These are phyloP conservation scores for Meloidogyne exigua DNA, from an alignment of 1,140 invertebrate genomes.

Conservation along the genomic window DNA sequence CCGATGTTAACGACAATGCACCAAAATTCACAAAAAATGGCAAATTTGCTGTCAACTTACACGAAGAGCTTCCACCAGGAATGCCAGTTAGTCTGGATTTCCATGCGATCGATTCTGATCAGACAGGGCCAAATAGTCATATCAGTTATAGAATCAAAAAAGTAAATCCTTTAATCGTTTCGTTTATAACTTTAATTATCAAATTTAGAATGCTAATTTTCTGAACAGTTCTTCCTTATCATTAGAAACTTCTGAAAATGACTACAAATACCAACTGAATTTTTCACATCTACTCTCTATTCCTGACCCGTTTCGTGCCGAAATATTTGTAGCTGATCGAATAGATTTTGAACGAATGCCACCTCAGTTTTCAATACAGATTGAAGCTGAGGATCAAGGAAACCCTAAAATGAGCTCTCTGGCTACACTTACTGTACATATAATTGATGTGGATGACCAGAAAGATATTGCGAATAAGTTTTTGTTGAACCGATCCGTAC, in stretches of 20 bases:
- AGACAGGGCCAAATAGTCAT: constrained; percentile 87
- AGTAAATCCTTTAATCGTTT: background rate
- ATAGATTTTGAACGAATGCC: constrained; percentile 50
- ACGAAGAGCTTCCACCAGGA: constrained; percentile 76
- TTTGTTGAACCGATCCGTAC: background rate
- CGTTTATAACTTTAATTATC: background rate
- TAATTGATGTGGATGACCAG: constrained; percentile 48
- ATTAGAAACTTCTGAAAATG: background rate
- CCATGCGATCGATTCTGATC: constrained; percentile 80
- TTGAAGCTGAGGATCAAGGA: constrained; percentile 53
- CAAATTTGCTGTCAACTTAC: constrained; percentile 84
- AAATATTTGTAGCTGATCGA: constrained; percentile 39
- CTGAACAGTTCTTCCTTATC: background rate
- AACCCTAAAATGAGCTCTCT: constrained; percentile 31
- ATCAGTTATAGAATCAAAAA: constrained; percentile 74
- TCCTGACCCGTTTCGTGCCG: constrained; percentile 44
- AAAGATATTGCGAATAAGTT: no score
- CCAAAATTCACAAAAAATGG: constrained; percentile 80
- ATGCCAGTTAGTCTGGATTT: constrained; percentile 81
- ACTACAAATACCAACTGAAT: background rate
- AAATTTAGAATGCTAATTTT: background rate
- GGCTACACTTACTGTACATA: constrained; percentile 44
- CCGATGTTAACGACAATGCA: constrained; percentile 90
- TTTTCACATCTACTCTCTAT: constrained; percentile 40
- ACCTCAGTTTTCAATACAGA: constrained; percentile 41